These are phyloP conservation scores for Alsophila aescularia DNA, from an alignment of 2,888 invertebrate species.

Conservation along the genomic window DNA sequence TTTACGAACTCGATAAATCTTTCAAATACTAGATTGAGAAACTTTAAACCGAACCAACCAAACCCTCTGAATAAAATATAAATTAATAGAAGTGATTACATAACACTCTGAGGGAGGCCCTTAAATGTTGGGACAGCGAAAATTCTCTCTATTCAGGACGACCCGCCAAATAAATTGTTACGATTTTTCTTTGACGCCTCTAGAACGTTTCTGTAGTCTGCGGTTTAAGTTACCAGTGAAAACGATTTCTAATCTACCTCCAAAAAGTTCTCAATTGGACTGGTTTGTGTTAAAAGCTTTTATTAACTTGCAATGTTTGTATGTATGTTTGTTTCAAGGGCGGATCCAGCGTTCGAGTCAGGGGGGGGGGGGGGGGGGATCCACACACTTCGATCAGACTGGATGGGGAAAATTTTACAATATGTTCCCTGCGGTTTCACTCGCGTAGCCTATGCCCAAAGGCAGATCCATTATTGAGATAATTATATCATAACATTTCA, in stretches of 20 bases:
- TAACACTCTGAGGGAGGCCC: slow-evolving; percentile 54
- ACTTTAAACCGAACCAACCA: slow-evolving; percentile 38
- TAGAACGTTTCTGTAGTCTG: slow-evolving; percentile 60
- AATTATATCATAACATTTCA: too few relatives aligned
- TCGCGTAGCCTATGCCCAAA: too few relatives aligned
- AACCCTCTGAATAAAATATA: slow-evolving; percentile 35
- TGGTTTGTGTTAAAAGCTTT: too few relatives aligned
- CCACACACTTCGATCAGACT: too few relatives aligned
- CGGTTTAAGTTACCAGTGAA: slow-evolving; percentile 38
- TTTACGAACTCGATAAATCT: slow-evolving; percentile 34
- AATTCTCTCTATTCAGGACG: slow-evolving; percentile 65
- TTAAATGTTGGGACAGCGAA: slow-evolving; percentile 62
- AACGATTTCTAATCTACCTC: not conserved
- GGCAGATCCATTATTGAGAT: too few relatives aligned
- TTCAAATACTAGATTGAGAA: slow-evolving; percentile 33
- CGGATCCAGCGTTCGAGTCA: too few relatives aligned
- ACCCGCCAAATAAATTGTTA: slow-evolving; percentile 72
- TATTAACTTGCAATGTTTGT: too few relatives aligned
- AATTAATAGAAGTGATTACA: slow-evolving; percentile 57
- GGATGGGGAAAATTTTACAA: too few relatives aligned
- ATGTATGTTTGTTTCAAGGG: too few relatives aligned
- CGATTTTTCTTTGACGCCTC: slow-evolving; percentile 80
- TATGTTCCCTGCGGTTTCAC: too few relatives aligned
- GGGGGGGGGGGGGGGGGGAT: too few relatives aligned
- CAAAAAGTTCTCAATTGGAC: too few relatives aligned